phyloP scores from a whole-genome alignment of 1,140 invertebrate species.

The Atopsyche davidsoni region DNA sequence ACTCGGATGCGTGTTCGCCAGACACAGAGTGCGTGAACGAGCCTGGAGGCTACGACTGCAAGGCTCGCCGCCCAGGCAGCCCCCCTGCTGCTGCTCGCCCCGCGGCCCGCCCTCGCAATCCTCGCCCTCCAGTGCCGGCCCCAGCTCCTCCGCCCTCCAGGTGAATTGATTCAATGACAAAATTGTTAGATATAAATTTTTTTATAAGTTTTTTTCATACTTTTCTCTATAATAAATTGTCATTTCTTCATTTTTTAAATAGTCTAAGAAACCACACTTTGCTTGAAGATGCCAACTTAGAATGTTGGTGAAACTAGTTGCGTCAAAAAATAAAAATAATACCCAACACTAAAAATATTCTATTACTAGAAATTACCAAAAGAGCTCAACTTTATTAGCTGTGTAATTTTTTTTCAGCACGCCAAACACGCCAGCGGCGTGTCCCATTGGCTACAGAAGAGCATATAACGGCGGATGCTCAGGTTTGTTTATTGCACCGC shows the following conservation, averaged over 20 bases:
- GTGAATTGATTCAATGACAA: too few relatives aligned
- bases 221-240: too few relatives aligned
- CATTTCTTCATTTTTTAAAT: too few relatives aligned
- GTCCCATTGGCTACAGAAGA: conserved; percentile 33
- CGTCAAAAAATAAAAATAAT: too few relatives aligned
- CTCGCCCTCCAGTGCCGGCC: conserved; percentile 9
- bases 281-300: too few relatives aligned
- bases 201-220: too few relatives aligned
- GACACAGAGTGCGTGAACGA: conserved; percentile 66
- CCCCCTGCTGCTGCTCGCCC: conserved; percentile 37
- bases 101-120: conserved; percentile 24
- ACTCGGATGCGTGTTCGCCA: conserved; percentile 56
- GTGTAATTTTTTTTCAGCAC: conserved; percentile 1
- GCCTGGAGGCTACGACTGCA: conserved; percentile 65
- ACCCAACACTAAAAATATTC: too few relatives aligned
- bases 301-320: too few relatives aligned
- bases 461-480: conserved; percentile 23
- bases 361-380: too few relatives aligned
- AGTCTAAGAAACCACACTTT: too few relatives aligned
- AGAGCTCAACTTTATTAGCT: background rate
- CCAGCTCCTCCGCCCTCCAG: background rate
- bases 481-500: conserved; percentile 19
- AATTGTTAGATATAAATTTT: too few relatives aligned
- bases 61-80: conserved; percentile 46
- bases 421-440: conserved; percentile 15